Conservation (phyloP, 2,888 invertebrate species). For the Dasypolia templi region DNA sequence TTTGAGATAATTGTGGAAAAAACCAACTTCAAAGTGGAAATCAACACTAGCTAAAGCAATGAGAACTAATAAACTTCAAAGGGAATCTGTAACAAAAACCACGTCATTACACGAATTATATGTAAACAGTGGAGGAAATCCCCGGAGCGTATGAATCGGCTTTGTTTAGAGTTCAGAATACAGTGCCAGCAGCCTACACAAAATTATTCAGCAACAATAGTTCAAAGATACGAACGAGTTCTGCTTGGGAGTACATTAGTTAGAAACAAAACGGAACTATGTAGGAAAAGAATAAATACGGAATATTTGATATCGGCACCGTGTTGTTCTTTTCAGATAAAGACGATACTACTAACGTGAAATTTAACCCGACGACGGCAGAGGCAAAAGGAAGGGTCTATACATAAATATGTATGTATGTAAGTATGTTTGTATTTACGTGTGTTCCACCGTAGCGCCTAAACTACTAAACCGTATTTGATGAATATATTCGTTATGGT, state of each 20-base stretch:
- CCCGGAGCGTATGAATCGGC: conserved; percentile 13
- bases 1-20: conserved; percentile 23
- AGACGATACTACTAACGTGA: neutral
- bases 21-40: conserved; percentile 6
- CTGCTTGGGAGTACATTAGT: conserved; percentile 22
- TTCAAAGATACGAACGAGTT: conserved; percentile 25
- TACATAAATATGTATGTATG: too few species aligned
- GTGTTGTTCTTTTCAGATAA: conserved; percentile 25
- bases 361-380: too few species aligned
- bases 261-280: conserved; percentile 36
- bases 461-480: too few species aligned
- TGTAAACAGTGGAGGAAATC: conserved; percentile 31
- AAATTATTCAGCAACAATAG: conserved; percentile 45
- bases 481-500: too few species aligned
- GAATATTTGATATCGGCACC: conserved; percentile 24
- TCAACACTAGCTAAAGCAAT: neutral
- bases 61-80: conserved; percentile 24
- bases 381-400: too few species aligned
- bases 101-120: neutral
- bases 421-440: too few species aligned
- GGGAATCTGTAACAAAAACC: conserved; percentile 19
- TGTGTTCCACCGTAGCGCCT: too few species aligned
- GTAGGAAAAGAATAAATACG: conserved; percentile 20
- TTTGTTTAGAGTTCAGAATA: conserved; percentile 28
- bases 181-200: conserved; percentile 14